Base-by-base conservation (phyloP, 2,113 vertebrate species). In the Tachysurus fulvidraco region DNA sequence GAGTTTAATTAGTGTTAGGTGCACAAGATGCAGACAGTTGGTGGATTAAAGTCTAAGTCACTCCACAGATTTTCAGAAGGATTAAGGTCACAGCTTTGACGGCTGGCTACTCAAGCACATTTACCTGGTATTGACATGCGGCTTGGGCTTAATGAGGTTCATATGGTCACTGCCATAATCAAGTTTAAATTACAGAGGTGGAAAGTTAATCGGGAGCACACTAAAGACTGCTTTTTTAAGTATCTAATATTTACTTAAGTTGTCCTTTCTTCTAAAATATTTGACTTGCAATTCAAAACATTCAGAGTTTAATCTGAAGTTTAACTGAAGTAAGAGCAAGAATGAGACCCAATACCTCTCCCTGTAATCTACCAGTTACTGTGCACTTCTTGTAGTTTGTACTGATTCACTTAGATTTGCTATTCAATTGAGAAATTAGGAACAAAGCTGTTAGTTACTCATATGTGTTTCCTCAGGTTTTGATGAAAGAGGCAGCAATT, bases 81-180 rank as follows among this genome's bases (percentile, higher is more conserved):
- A 85, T 67, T 78, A 65, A 79, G 71, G 71, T 64, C 71, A 85
- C 23, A 46, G 83, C n/a, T 85, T 44, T 50, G 71, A 85, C 0
- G 10, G 10, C 55, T 60, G 71, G 57, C 25, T 44, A 78, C 59
- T 64, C 59, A 62, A 62, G 57, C 9, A 65, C 8, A 10, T 65
- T 78, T 36, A 54, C 59, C 23, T 28, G 4, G 57, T 64, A 11
- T 50, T 23, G 57, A 28, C 28, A 0, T 64, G 59, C 57, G 28
- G 54, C 73, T 78, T 28, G 44, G 19, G 57, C 73, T 25, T 52
- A 2, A 11, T 57, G 82, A 21, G 50, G 52, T 84, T 25, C 10
- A n/a, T 84, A 60, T 41, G 54, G 78, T 59, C 78, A 80, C 78
- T 11, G 30, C 30, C 1, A 21, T 80, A 23, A 60, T 30, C 52